These are phyloP conservation scores for Abramis brama DNA, from an alignment of 2,113 vertebrate species.

Conservation along the genomic window DNA sequence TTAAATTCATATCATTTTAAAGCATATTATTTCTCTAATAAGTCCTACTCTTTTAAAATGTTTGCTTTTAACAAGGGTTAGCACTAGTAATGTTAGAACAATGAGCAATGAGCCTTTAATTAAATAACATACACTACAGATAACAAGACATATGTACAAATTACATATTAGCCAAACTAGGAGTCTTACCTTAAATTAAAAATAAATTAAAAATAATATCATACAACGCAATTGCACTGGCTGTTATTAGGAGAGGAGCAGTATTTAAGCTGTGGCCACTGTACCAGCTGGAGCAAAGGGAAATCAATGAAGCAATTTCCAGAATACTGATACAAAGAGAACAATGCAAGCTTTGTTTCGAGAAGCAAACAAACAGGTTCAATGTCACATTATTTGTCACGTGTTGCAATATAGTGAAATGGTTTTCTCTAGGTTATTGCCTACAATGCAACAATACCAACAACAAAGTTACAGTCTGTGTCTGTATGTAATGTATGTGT, in stretches of 20 bases:
- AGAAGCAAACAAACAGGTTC: slow-evolving; percentile 51
- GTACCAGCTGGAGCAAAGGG: slow-evolving; percentile 43
- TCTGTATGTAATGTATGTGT: neutral
- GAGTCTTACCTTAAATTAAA: slow-evolving; percentile 21
- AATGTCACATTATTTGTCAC: too few species aligned
- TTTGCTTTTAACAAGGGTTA: neutral
- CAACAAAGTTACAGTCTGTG: neutral
- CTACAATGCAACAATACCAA: too few species aligned
- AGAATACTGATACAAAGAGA: slow-evolving; percentile 55
- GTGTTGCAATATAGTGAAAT: too few species aligned
- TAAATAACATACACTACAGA: neutral
- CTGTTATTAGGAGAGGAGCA: neutral
- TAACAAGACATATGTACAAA: neutral
- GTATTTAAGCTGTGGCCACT: slow-evolving; percentile 43
- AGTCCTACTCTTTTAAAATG: neutral
- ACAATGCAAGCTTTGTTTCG: slow-evolving; percentile 67
- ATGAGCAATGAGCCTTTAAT: neutral
- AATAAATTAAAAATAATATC: neutral
- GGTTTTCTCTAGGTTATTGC: too few species aligned
- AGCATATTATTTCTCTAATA: neutral
- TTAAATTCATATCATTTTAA: neutral
- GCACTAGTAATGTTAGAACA: neutral
- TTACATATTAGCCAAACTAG: neutral
- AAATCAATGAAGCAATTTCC: slow-evolving; percentile 63
- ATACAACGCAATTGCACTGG: neutral